phyloP scores from a whole-genome alignment of 2,113 vertebrate genomes.

The Microcebus ravelobensis region DNA sequence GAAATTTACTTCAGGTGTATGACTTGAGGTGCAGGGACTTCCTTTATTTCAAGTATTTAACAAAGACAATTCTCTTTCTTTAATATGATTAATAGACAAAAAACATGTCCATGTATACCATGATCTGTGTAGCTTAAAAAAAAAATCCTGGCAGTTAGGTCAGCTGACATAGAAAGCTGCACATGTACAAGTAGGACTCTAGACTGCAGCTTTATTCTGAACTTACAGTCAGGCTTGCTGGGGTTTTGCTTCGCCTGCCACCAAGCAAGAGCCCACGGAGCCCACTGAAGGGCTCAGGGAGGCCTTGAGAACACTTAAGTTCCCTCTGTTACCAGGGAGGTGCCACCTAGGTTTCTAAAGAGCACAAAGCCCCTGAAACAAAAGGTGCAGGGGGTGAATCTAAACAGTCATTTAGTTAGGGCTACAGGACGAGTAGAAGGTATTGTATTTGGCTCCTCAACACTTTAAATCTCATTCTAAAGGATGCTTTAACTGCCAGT shows the following conservation, averaged over 20 bases:
- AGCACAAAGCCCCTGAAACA: neutral
- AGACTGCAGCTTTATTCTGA: neutral
- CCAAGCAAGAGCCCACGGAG: neutral
- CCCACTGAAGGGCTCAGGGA: neutral
- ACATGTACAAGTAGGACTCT: neutral
- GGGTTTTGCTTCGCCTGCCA: neutral
- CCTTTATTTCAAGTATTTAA: conserved; percentile 9
- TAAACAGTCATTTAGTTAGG: neutral
- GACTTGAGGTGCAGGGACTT: neutral
- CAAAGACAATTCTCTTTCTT: neutral
- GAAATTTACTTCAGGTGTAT: neutral
- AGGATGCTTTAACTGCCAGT: neutral
- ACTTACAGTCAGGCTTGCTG: neutral
- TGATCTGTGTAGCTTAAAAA: neutral
- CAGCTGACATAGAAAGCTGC: neutral
- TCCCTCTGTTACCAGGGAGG: neutral
- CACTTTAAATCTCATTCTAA: neutral
- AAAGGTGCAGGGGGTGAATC: neutral
- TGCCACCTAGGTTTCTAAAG: neutral
- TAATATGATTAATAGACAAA: neutral
- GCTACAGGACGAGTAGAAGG: neutral
- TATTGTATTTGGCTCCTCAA: neutral
- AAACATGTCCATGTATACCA: neutral
- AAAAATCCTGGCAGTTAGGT: neutral
- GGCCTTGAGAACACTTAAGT: neutral